Percentiles rank a stretch among this genome's conserved stretches.
Evolutionary conservation across 2,113 vertebrate species (phyloP).

Genomic region (Ceratotherium simum): DNA sequence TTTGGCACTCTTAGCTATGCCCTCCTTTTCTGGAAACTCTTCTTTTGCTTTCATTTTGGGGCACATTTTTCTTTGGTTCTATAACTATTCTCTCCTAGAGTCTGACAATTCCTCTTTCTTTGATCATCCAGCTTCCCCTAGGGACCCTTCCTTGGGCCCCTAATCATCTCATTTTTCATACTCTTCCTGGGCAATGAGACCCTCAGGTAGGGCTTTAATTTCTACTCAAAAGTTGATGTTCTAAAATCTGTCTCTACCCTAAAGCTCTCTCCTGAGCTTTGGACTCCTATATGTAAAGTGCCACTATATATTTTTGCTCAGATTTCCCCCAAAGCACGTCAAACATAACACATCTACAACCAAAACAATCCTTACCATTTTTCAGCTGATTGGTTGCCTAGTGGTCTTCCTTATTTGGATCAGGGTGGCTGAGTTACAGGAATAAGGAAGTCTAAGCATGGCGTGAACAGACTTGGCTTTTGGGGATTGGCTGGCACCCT

Average conservation of each 20-base stretch:
- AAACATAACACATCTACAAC: background rate
- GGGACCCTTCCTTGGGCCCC: background rate
- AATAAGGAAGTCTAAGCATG: background rate
- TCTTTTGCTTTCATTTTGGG: background rate
- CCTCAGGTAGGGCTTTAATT: background rate
- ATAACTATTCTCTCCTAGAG: background rate
- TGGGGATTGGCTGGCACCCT: background rate
- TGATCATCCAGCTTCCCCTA: background rate
- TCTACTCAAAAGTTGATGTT: background rate
- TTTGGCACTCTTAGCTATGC: background rate
- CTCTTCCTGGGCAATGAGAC: background rate
- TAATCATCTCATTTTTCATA: background rate
- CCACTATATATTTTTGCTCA: background rate
- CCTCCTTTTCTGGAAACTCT: background rate
- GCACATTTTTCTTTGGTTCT: background rate
- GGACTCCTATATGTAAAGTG: background rate
- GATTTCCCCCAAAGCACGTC: background rate
- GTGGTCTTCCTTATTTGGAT: background rate
- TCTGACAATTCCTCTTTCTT: background rate
- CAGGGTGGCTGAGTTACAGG: background rate
- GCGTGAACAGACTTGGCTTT: background rate
- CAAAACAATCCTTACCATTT: background rate
- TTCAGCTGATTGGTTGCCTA: background rate
- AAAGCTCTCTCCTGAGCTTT: background rate
- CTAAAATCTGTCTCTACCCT: background rate